phyloP scores from a whole-genome alignment of 1,140 invertebrate genomes.

The Reticulitermes speratus region DNA sequence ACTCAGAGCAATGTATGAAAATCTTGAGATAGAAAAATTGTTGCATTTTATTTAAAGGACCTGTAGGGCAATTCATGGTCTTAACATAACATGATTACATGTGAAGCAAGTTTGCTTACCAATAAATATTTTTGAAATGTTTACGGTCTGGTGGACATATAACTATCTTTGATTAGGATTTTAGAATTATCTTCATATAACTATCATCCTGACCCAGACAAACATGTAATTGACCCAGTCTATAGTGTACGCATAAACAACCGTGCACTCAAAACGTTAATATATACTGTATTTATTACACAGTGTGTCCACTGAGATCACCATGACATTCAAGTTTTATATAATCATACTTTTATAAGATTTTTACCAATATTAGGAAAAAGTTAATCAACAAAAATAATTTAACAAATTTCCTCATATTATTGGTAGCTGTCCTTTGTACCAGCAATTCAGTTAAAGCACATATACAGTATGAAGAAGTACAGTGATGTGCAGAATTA shows the following conservation, averaged over 20 bases:
- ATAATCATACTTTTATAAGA: background rate
- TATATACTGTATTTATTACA: background rate
- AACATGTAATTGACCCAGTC: conserved; percentile 14
- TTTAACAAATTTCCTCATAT: conserved; percentile 3
- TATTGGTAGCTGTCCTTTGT: background rate
- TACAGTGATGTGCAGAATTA: background rate
- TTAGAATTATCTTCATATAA: background rate
- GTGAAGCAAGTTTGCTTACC: background rate
- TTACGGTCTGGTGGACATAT: background rate
- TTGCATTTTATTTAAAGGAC: background rate
- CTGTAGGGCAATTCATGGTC: background rate
- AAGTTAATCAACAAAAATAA: conserved; percentile 11
- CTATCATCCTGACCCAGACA: background rate
- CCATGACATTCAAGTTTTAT: background rate
- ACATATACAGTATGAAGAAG: background rate
- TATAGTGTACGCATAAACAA: conserved; percentile 7
- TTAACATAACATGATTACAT: background rate
- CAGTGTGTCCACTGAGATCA: background rate
- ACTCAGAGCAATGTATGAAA: conserved; percentile 19
- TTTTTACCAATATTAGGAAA: background rate
- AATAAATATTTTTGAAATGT: background rate
- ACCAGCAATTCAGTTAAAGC: conserved; percentile 12
- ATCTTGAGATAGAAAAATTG: conserved; percentile 19
- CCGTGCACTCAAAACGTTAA: background rate
- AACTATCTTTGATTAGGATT: background rate